Evolutionary conservation across 2,888 invertebrate species (phyloP).

Genomic region (Hyles lineata): DNA sequence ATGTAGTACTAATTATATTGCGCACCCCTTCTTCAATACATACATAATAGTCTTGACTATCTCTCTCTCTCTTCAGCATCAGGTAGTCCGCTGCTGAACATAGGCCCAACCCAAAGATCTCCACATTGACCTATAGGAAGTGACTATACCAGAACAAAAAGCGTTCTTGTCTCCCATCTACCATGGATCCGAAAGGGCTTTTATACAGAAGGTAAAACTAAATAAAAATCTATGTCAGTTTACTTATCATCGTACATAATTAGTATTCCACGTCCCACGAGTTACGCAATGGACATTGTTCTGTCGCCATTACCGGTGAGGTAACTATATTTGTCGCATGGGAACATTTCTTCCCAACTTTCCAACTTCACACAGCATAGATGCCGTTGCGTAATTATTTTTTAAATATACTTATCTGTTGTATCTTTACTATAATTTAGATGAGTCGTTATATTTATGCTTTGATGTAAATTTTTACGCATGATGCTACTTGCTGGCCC

Average conservation of each 20-base stretch:
- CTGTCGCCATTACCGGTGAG: constrained; percentile 9
- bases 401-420: not conserved
- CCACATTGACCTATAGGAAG: no score
- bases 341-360: constrained; percentile 30
- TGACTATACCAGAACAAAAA: no score
- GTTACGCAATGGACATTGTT: constrained; percentile 21
- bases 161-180: no score
- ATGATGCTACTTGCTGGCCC: no score
- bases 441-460: not conserved
- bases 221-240: constrained; percentile 12
- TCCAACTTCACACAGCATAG: constrained; percentile 21
- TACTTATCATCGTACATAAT: constrained; percentile 25
- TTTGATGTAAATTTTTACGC: no score
- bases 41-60: no score
- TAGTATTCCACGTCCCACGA: not conserved
- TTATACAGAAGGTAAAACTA: not conserved
- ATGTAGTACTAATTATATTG: no score
- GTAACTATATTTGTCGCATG: constrained; percentile 23
- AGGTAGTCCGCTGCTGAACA: no score
- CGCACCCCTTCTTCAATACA: no score
- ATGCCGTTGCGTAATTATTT: not conserved
- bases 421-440: not conserved
- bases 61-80: no score
- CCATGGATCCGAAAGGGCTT: not conserved
- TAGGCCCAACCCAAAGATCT: no score